Conservation (phyloP, 1,140 invertebrate species). For the Drosophila pallidifrons region DNA sequence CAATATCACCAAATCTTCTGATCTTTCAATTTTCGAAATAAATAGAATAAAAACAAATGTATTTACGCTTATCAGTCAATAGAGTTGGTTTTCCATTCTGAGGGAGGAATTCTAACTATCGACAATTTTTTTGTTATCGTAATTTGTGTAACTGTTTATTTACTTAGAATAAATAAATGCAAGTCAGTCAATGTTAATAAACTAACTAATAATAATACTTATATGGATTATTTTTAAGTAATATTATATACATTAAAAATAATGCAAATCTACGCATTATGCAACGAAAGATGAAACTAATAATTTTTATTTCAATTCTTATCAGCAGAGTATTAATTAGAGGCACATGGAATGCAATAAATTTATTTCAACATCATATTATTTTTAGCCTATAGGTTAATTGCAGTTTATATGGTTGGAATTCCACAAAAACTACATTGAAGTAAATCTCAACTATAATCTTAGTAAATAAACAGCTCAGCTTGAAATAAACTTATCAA, state of each 20-base stretch:
- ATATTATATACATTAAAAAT: background rate
- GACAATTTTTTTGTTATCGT: background rate
- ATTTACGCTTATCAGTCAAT: background rate
- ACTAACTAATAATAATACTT: too few relatives aligned
- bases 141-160: background rate
- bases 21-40: constrained; percentile 17
- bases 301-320: constrained; percentile 1
- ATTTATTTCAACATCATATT: background rate
- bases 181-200: too few relatives aligned
- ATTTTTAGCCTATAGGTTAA: background rate
- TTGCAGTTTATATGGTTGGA: background rate
- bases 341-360: background rate
- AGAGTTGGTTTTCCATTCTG: background rate
- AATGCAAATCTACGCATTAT: background rate
- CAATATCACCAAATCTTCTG: constrained; percentile 23
- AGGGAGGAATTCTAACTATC: background rate
- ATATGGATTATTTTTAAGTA: too few relatives aligned
- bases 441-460: too few relatives aligned
- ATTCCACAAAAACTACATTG: background rate
- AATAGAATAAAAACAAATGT: background rate
- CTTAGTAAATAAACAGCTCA: too few relatives aligned
- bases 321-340: constrained; percentile 8
- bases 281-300: background rate
- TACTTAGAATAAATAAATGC: background rate
- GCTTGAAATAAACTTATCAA: too few relatives aligned